Conservation (phyloP, 2,888 invertebrate species). For the Alloplasta piceator region DNA sequence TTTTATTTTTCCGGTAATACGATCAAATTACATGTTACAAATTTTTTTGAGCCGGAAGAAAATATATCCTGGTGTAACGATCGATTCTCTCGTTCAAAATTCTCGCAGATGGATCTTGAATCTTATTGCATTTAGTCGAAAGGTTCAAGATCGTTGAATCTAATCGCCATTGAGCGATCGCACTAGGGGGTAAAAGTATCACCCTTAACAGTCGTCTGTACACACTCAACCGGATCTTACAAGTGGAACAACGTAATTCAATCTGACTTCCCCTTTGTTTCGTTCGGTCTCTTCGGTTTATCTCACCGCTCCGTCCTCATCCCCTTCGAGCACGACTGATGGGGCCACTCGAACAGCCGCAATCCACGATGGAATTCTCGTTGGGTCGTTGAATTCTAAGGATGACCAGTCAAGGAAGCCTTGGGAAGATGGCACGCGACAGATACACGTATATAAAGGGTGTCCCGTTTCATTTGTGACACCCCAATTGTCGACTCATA, state of each 20-base stretch:
- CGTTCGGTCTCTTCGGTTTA: conserved; percentile 7
- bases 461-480: no score
- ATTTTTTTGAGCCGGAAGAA: no score
- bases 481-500: no score
- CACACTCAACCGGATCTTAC: conserved; percentile 11
- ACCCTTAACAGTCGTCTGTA: background rate
- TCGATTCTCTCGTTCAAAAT: no score
- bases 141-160: background rate
- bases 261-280: conserved; percentile 52
- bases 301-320: conserved; percentile 8
- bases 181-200: background rate
- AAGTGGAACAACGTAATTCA: conserved; percentile 43
- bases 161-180: background rate
- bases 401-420: conserved; percentile 52
- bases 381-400: conserved; percentile 33
- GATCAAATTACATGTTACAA: no score
- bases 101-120: no score
- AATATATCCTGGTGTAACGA: no score
- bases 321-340: background rate
- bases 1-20: no score
- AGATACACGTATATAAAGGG: conserved; percentile 1
- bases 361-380: conserved; percentile 35
- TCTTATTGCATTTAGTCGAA: no score
- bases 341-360: background rate
- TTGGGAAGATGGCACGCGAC: background rate